Conservation (phyloP, 2,888 invertebrate species). For the Trichopria drosophilae region DNA sequence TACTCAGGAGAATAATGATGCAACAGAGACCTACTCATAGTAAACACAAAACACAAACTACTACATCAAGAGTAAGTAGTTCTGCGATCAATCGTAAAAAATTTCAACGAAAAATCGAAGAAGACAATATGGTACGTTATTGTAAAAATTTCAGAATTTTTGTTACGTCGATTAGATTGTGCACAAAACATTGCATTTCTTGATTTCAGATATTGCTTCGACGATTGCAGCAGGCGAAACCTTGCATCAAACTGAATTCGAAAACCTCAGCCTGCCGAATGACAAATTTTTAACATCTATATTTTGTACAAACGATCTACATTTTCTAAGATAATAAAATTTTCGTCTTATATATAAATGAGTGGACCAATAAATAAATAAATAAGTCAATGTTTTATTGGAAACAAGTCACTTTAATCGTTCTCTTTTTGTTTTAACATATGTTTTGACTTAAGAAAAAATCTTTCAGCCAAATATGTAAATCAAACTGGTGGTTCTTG, state of each 20-base stretch:
- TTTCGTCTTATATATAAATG: not conserved
- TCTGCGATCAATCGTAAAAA: slow-evolving; percentile 61
- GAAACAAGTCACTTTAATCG: no score
- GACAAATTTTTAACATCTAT: slow-evolving; percentile 41
- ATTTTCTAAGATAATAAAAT: not conserved
- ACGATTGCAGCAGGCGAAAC: slow-evolving; percentile 48
- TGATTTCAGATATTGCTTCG: slow-evolving; percentile 46
- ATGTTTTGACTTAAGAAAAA: no score
- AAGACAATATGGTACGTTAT: slow-evolving; percentile 60
- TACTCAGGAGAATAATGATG: slow-evolving; percentile 57
- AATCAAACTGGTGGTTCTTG: no score
- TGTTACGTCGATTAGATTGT: no score
- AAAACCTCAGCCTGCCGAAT: slow-evolving; percentile 41
- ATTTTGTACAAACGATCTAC: not conserved
- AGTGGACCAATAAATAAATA: no score
- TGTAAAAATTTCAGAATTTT: no score
- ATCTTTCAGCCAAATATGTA: no score
- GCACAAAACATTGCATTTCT: slow-evolving; percentile 3
- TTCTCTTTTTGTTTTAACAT: not conserved
- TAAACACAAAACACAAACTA: slow-evolving; percentile 32
- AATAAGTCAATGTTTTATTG: no score
- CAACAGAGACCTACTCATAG: slow-evolving; percentile 46
- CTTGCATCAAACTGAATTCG: slow-evolving; percentile 40
- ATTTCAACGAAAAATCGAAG: slow-evolving; percentile 60
- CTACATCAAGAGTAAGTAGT: slow-evolving; percentile 43